Percentiles rank a stretch among this genome's conserved stretches.
phyloP scores from a whole-genome alignment of 1,140 invertebrate genomes.

The Zelostemma sp. region DNA sequence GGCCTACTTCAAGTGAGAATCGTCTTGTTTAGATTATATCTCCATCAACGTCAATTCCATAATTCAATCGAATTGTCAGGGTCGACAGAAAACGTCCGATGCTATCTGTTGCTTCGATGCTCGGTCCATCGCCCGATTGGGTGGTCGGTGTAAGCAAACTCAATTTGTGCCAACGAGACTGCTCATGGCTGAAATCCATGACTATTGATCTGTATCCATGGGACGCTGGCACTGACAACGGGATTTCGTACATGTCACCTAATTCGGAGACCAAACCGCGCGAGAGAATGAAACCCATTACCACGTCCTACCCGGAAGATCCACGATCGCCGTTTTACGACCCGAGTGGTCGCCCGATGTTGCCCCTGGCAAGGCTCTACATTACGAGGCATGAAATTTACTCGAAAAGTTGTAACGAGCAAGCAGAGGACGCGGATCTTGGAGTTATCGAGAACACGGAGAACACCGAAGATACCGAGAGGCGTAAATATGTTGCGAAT shows the following conservation, averaged over 20 bases:
- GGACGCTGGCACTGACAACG: constrained; percentile 95
- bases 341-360: constrained; percentile 77
- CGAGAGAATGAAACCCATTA: constrained; percentile 91
- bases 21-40: too few species aligned
- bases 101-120: constrained; percentile 94
- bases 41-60: too few species aligned
- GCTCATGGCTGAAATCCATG: constrained; percentile 86
- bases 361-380: constrained; percentile 83
- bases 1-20: constrained; percentile 78
- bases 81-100: constrained; percentile 91
- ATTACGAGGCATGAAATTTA: constrained; percentile 81
- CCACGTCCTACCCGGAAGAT: constrained; percentile 88
- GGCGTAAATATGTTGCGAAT: constrained; percentile 73
- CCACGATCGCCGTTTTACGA: constrained; percentile 93
- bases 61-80: constrained; percentile 55
- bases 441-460: constrained; percentile 75
- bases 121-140: constrained; percentile 96
- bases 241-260: constrained; percentile 91
- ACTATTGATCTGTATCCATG: constrained; percentile 91
- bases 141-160: constrained; percentile 90
- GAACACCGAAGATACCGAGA: constrained; percentile 78
- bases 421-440: constrained; percentile 73
- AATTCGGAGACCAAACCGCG: constrained; percentile 88
- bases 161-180: constrained; percentile 90
- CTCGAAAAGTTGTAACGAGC: constrained; percentile 79